Percentiles rank a stretch among this genome's conserved stretches.
phyloP scores from a whole-genome alignment of 1,140 invertebrate genomes.

The Calycopis cecrops region DNA sequence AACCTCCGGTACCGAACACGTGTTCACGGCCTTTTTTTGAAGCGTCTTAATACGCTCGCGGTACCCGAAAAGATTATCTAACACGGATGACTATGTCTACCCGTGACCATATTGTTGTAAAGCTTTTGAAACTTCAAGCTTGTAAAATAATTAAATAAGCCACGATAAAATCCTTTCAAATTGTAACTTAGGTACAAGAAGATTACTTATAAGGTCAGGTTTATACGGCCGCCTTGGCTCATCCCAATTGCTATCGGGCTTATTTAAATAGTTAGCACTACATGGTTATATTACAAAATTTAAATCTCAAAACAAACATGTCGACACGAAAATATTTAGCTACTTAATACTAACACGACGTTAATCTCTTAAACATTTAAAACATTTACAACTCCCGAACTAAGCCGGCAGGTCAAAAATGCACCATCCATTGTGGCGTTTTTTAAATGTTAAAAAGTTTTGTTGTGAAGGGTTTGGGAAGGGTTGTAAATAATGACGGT shows the following conservation, averaged over 20 bases:
- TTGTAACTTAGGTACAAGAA: too few species aligned
- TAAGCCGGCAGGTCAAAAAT: constrained; percentile 54
- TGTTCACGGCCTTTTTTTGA: too few species aligned
- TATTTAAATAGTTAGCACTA: not conserved
- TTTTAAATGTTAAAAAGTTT: constrained; percentile 71
- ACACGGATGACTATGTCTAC: too few species aligned
- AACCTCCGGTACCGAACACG: too few species aligned
- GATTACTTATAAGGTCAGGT: too few species aligned
- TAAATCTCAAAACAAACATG: constrained; percentile 50
- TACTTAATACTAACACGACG: constrained; percentile 54
- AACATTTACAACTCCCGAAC: constrained; percentile 53
- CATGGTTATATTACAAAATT: constrained; percentile 20
- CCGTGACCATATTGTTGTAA: too few species aligned
- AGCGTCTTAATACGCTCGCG: too few species aligned
- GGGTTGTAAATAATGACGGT: constrained; percentile 72
- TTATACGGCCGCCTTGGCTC: too few species aligned
- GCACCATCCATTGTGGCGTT: constrained; percentile 57
- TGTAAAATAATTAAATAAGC: too few species aligned
- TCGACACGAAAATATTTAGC: constrained; percentile 55
- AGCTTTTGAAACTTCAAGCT: too few species aligned
- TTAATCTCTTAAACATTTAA: constrained; percentile 71
- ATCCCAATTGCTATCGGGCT: not conserved
- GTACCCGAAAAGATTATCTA: too few species aligned
- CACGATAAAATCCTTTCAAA: too few species aligned
- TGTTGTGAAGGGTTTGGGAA: constrained; percentile 65